These are phyloP conservation scores for Pristionchus arcanus DNA, from an alignment of 2,888 invertebrate genomes.

Conservation along the genomic window DNA sequence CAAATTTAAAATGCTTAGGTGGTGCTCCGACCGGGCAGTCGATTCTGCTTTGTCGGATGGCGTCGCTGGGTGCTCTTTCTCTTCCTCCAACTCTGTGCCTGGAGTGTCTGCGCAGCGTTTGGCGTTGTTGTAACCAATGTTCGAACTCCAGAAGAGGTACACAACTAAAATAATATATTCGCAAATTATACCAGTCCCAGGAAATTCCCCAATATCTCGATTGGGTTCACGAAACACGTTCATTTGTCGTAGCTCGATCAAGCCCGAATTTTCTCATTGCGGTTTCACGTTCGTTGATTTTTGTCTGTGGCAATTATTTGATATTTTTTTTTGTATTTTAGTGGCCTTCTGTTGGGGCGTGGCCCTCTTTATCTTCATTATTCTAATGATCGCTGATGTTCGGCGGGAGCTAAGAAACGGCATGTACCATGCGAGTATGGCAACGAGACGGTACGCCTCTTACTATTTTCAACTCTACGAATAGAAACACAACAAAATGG, in stretches of 20 bases:
- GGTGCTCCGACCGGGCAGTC: neutral
- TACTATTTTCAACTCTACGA: neutral
- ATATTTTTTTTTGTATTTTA: neutral
- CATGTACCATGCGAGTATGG: neutral
- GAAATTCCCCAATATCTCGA: neutral
- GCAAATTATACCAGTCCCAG: neutral
- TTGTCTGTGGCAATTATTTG: neutral
- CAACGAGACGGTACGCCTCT: neutral
- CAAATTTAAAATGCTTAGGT: neutral
- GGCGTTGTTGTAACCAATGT: neutral
- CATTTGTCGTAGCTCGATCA: neutral
- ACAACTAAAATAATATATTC: neutral
- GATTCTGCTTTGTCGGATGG: neutral
- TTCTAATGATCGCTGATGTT: neutral
- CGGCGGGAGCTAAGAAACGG: neutral
- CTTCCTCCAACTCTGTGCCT: neutral
- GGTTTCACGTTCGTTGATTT: neutral
- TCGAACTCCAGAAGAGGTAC: neutral
- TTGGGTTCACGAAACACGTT: neutral
- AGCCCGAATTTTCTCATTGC: neutral
- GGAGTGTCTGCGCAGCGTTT: neutral
- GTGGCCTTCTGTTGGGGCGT: neutral
- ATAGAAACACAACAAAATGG: neutral
- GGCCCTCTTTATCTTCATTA: neutral
- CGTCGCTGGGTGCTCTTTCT: neutral